phyloP scores from a whole-genome alignment of 1,140 invertebrate genomes.

The Hyphantria cunea region DNA sequence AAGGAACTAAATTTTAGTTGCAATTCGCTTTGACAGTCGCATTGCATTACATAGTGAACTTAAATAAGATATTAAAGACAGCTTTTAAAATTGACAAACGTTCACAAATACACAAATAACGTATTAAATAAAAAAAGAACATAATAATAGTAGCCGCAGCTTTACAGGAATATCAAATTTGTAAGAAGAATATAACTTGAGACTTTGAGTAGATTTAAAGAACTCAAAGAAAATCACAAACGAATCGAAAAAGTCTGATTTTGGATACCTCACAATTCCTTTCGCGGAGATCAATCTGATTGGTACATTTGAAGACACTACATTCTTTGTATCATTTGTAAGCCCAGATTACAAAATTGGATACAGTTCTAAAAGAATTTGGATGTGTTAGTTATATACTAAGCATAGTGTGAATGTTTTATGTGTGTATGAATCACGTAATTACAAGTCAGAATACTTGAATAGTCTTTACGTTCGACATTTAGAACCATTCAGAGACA shows the following conservation, averaged over 20 bases:
- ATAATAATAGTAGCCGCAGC: slow-evolving; percentile 1
- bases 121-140: slow-evolving; percentile 7
- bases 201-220: slow-evolving; percentile 21
- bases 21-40: too few species aligned
- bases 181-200: slow-evolving; percentile 21
- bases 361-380: not conserved
- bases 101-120: too few species aligned
- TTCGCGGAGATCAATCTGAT: slow-evolving; percentile 10
- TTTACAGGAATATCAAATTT: slow-evolving; percentile 10
- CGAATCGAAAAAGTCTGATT: slow-evolving; percentile 28
- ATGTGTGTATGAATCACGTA: too few species aligned
- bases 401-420: not conserved
- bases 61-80: too few species aligned
- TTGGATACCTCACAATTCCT: slow-evolving; percentile 21
- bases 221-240: slow-evolving; percentile 24
- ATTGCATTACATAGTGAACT: too few species aligned
- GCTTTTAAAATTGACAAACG: too few species aligned
- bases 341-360: not conserved
- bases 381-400: not conserved
- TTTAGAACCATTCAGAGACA: too few species aligned
- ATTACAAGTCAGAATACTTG: too few species aligned
- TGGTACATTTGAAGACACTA: not conserved
- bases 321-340: slow-evolving; percentile 3
- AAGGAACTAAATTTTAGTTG: too few species aligned
- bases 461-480: too few species aligned